These are phyloP conservation scores for Geococcyx californianus DNA, from an alignment of 2,113 vertebrate species.

Conservation along the genomic window DNA sequence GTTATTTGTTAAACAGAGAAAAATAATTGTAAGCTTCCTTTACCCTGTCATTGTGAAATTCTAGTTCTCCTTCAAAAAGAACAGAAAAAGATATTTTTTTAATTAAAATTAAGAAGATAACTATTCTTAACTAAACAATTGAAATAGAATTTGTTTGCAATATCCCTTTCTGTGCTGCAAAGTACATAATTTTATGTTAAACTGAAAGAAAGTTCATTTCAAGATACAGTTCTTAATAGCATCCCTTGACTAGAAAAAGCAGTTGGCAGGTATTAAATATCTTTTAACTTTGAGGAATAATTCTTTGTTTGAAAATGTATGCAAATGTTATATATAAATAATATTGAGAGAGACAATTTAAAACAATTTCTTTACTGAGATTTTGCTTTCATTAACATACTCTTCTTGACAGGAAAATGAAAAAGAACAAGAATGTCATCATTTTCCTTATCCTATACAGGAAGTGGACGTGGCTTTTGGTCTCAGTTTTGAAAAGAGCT, in stretches of 20 bases:
- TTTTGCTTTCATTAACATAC: not conserved
- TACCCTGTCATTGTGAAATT: not conserved
- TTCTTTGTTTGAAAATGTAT: not conserved
- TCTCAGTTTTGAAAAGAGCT: not conserved
- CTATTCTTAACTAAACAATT: not conserved
- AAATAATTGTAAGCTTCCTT: not conserved
- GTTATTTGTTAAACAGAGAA: not conserved
- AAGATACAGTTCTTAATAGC: not conserved
- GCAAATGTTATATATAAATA: not conserved
- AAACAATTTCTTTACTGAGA: not conserved
- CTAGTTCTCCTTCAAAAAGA: not conserved
- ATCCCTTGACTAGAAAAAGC: not conserved
- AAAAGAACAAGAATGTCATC: not conserved
- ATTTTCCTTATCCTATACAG: not conserved
- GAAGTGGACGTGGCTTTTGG: not conserved
- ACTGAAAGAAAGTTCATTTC: not conserved
- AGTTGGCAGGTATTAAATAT: not conserved
- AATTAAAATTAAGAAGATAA: not conserved
- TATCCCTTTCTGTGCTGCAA: not conserved
- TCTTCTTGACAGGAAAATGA: not conserved
- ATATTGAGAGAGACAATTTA: not conserved
- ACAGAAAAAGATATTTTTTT: not conserved
- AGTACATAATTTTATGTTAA: not conserved
- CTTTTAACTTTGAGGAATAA: not conserved
- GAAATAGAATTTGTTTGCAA: not conserved